These are phyloP conservation scores for Sarcophaga caerulescens DNA, from an alignment of 2,888 invertebrate species.

Conservation along the genomic window DNA sequence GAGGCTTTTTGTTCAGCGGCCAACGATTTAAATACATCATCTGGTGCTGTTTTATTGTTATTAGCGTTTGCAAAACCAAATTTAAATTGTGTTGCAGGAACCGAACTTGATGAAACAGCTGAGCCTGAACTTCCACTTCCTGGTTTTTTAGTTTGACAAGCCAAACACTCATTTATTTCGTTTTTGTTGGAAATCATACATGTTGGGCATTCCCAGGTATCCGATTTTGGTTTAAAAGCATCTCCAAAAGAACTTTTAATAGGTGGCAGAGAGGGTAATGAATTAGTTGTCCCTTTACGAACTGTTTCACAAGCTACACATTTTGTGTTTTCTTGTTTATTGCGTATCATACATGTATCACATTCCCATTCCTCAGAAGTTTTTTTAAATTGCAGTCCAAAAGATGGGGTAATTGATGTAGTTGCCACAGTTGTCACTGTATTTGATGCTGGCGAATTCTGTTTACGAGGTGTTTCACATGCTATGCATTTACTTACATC, in stretches of 20 bases:
- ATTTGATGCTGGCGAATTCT: constrained; percentile 64
- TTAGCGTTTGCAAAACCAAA: constrained; percentile 70
- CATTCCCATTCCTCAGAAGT: constrained; percentile 86
- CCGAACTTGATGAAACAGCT: constrained; percentile 52
- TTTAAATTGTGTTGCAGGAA: constrained; percentile 61
- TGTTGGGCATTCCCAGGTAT: constrained; percentile 84
- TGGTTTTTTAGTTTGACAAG: constrained; percentile 82
- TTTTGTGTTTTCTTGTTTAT: constrained; percentile 80
- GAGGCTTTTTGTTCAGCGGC: constrained; percentile 76
- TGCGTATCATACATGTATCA: constrained; percentile 84
- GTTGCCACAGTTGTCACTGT: not conserved
- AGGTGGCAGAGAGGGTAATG: constrained; percentile 9
- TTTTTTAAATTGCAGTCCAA: constrained; percentile 82
- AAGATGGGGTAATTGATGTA: constrained; percentile 5
- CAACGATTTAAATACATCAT: constrained; percentile 79
- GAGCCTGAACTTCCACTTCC: constrained; percentile 61
- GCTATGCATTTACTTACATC: constrained; percentile 82
- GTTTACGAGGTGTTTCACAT: constrained; percentile 81
- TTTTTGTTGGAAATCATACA: constrained; percentile 83
- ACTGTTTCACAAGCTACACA: constrained; percentile 84
- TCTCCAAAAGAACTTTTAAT: constrained; percentile 77
- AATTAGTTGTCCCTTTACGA: constrained; percentile 71
- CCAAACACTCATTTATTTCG: constrained; percentile 81
- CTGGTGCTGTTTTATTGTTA: constrained; percentile 61
- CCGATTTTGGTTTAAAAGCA: constrained; percentile 82